Evolutionary conservation across 30 jellyfish, hydroid and myxozoan species (phyloP), one percentile per base, ranked within the genome.

Genomic region (Cassiopea xamachana): DNA sequence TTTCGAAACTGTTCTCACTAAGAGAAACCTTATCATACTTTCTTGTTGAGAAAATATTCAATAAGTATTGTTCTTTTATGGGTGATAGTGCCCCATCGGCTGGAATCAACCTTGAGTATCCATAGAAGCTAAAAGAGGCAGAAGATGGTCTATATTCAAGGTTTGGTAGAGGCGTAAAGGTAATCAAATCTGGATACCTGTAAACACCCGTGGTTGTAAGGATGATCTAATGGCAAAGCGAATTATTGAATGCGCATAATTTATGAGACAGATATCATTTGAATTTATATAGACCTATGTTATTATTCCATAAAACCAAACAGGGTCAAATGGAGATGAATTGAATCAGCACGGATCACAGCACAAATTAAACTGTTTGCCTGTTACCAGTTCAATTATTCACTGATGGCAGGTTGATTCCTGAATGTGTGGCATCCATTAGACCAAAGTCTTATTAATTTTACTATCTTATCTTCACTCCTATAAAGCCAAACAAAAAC

Each of bases 301-400:
- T 71, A 16, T 64, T 64, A 14, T 64, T 64, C 74, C 80, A 19
- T 71, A 27, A 18, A 18, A 43, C 27, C 80, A 71, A 71, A 43
- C 10, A 43, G 27, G 80, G 80, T 71, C 80, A 71, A 71, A n/a
- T 43, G 80, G 4, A 15, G 50, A 43, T 71, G 80, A 71, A 71
- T 71, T 43, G 7, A 71, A 71, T 71, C 80, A 71, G 55, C 80
- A 71, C 80, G 80, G 80, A 43, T 71, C 80, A 71, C 7, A 71
- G 80, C 7, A 71, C 80, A 71, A 71, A 18, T 71, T 71, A 71
- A 71, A 71, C 55, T 18, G 80, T 18, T 71, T 71, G 80, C 27
- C 80, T 71, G n/a, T 19, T 2, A 19, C 50, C 80, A 19, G 55
- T 19, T 43, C 58, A 71, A 1, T 14, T 71, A 71, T 18, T 43